Evolutionary conservation across 2,888 invertebrate species (phyloP).

Genomic region (Patella pellucida): DNA sequence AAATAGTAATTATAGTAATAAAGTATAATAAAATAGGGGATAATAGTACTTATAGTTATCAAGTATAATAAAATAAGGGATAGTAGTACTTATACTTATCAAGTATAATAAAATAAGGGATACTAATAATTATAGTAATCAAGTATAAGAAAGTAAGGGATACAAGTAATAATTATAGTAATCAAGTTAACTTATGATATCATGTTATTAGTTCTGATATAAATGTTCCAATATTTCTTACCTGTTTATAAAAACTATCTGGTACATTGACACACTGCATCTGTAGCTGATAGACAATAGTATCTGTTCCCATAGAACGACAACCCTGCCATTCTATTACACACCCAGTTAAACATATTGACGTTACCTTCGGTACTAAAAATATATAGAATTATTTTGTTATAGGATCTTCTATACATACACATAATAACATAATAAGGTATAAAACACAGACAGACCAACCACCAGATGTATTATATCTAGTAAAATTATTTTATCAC

Average conservation of each 20-base stretch:
- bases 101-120: background rate
- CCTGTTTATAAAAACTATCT: slow-evolving; percentile 79
- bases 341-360: slow-evolving; percentile 75
- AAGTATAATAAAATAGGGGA: too few relatives aligned
- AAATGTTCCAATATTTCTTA: slow-evolving; percentile 57
- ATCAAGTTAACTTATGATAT: too few relatives aligned
- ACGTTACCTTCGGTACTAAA: slow-evolving; percentile 76
- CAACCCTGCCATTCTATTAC: slow-evolving; percentile 79
- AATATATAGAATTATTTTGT: too few relatives aligned
- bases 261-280: slow-evolving; percentile 68
- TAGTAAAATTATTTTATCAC: too few relatives aligned
- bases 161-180: background rate
- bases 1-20: too few relatives aligned
- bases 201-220: background rate
- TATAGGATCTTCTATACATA: background rate
- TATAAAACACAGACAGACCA: too few relatives aligned
- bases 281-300: slow-evolving; percentile 84
- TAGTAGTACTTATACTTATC: too few relatives aligned
- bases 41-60: too few relatives aligned
- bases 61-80: too few relatives aligned
- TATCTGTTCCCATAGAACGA: slow-evolving; percentile 77
- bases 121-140: background rate
- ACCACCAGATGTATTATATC: too few relatives aligned
- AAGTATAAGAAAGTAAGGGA: too few relatives aligned
- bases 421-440: background rate